Conservation (phyloP, 1,140 invertebrate genomes). For the Ips nitidus region DNA sequence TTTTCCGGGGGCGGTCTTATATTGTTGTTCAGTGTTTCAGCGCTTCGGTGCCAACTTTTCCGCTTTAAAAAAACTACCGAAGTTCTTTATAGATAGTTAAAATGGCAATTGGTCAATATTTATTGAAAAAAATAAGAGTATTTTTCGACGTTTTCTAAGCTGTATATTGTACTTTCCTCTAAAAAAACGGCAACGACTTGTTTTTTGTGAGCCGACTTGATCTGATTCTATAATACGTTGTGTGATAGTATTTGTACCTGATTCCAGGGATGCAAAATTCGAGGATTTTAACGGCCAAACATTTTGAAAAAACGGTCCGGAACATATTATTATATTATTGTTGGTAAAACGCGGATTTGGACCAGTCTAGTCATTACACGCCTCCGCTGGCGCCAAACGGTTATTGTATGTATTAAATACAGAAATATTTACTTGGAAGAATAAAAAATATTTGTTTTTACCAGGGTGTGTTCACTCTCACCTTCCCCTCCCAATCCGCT, state of each 20-base stretch:
- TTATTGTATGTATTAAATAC: slow-evolving; percentile 22
- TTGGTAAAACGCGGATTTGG: slow-evolving; percentile 2
- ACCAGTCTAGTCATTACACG: slow-evolving; percentile 17
- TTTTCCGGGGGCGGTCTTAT: too few relatives aligned
- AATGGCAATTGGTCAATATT: too few relatives aligned
- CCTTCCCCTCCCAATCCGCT: too few relatives aligned
- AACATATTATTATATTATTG: neutral
- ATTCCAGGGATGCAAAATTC: slow-evolving; percentile 8
- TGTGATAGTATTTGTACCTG: slow-evolving; percentile 32
- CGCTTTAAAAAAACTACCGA: too few relatives aligned
- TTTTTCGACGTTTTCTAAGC: too few relatives aligned
- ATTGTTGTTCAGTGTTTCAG: too few relatives aligned
- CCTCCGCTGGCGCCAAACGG: slow-evolving; percentile 11
- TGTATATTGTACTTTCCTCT: too few relatives aligned
- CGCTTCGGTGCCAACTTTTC: too few relatives aligned
- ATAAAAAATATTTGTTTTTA: slow-evolving; percentile 20
- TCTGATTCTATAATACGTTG: slow-evolving; percentile 1
- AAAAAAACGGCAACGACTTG: too few relatives aligned
- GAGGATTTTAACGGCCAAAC: slow-evolving; percentile 3
- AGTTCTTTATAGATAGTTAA: too few relatives aligned
- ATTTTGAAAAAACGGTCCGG: neutral
- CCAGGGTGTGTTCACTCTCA: neutral
- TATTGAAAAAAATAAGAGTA: too few relatives aligned
- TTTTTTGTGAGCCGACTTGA: neutral
- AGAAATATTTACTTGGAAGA: slow-evolving; percentile 10